A percentile compares a stretch with the other conserved stretches of the same genome.
phyloP scores from a whole-genome alignment of 2,888 invertebrate species.

The Keiferia lycopersicella region DNA sequence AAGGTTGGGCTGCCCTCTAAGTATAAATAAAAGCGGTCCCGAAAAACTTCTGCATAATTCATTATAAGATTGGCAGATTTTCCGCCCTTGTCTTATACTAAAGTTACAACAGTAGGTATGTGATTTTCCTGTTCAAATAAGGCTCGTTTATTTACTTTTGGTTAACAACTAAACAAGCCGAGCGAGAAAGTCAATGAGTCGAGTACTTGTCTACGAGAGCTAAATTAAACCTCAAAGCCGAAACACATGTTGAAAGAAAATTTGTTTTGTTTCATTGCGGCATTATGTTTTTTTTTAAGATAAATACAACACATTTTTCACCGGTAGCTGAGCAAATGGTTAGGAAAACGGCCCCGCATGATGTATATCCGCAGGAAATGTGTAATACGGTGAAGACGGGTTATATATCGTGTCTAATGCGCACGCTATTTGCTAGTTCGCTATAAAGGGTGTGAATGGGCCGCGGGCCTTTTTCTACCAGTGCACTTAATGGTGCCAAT shows the following conservation, averaged over 20 bases:
- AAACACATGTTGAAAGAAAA: background rate
- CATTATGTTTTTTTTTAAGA: constrained; percentile 37
- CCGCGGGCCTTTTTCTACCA: constrained; percentile 9
- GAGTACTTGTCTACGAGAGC: background rate
- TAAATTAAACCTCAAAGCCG: background rate
- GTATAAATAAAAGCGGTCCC: constrained; percentile 15
- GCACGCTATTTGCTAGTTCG: constrained; percentile 49
- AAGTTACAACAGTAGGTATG: background rate
- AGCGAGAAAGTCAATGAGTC: background rate
- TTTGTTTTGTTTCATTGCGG: constrained; percentile 8
- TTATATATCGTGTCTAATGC: constrained; percentile 60
- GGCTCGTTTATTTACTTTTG: background rate
- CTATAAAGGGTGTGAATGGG: constrained; percentile 21
- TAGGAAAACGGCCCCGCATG: constrained; percentile 59
- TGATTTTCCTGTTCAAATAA: background rate
- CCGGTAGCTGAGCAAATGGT: constrained; percentile 55
- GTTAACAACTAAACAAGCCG: background rate
- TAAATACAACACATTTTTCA: constrained; percentile 56
- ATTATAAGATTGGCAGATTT: constrained; percentile 24
- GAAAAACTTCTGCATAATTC: constrained; percentile 30
- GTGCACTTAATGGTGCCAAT: constrained; percentile 25
- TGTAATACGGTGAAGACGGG: constrained; percentile 60
- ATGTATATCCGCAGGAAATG: constrained; percentile 62
- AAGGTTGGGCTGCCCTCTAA: constrained; percentile 18
- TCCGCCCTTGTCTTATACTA: constrained; percentile 10